These are phyloP conservation scores for Toxonevra muliebris DNA, from an alignment of 2,888 invertebrate genomes.

Conservation along the genomic window DNA sequence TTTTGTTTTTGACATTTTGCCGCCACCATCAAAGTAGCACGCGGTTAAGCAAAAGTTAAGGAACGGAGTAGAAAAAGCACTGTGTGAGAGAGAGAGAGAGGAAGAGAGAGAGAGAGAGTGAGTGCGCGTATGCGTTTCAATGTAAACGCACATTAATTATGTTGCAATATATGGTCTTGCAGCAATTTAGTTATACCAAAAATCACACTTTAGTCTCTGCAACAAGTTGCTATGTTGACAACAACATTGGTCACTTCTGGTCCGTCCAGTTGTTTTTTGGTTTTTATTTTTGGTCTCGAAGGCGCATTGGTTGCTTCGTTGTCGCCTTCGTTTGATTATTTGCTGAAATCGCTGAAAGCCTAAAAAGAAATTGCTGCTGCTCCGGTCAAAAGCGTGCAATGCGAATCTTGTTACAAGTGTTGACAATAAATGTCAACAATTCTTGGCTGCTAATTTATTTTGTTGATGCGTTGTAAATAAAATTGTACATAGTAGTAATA, in stretches of 20 bases:
- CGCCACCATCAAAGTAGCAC: neutral
- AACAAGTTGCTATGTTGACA: neutral
- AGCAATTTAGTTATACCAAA: slow-evolving; percentile 20
- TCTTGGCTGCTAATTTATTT: slow-evolving; percentile 56
- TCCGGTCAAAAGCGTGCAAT: slow-evolving; percentile 52
- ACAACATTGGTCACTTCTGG: slow-evolving; percentile 13
- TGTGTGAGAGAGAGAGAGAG: too few relatives aligned
- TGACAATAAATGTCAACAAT: slow-evolving; percentile 60
- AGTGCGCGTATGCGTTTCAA: slow-evolving; percentile 33
- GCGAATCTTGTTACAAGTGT: slow-evolving; percentile 46
- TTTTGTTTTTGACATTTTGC: slow-evolving; percentile 21
- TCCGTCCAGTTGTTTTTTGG: slow-evolving; percentile 9
- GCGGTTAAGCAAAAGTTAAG: too few relatives aligned
- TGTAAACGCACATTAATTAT: slow-evolving; percentile 46
- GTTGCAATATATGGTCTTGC: slow-evolving; percentile 41
- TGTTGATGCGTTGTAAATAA: slow-evolving; percentile 39
- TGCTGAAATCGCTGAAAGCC: slow-evolving; percentile 14
- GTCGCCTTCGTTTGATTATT: too few relatives aligned
- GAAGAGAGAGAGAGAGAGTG: too few relatives aligned
- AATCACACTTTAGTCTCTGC: slow-evolving; percentile 26
- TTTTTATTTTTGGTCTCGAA: slow-evolving; percentile 10
- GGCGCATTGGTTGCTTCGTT: neutral
- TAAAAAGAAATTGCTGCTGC: slow-evolving; percentile 5
- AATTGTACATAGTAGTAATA: too few relatives aligned
- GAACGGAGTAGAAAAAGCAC: too few relatives aligned